Conservation (phyloP, 2,113 vertebrate genomes). For the Naja naja region DNA sequence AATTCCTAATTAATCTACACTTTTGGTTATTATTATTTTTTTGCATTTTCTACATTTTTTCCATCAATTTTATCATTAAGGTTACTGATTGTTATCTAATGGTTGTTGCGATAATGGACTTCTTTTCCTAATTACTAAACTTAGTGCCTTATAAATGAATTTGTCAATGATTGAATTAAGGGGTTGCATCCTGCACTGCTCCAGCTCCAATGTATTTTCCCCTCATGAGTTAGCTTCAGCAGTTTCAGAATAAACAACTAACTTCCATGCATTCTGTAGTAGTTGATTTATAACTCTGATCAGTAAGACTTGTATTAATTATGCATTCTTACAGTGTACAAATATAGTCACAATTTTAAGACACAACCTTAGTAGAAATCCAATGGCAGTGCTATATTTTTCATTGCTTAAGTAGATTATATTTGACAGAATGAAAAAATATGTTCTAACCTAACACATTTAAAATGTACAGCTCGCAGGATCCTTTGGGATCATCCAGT, state of each 20-base stretch:
- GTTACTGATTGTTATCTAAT: constrained; percentile 59
- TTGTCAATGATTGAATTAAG: constrained; percentile 58
- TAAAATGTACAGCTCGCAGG: neutral
- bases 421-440: neutral
- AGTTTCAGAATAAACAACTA: constrained; percentile 22
- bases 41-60: constrained; percentile 21
- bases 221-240: constrained; percentile 32
- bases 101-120: constrained; percentile 66
- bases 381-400: neutral
- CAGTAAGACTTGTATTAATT: neutral
- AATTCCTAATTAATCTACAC: neutral
- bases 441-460: neutral
- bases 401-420: neutral
- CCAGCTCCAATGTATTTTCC: neutral
- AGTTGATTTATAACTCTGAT: neutral
- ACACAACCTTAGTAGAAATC: neutral
- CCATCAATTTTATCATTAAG: constrained; percentile 54
- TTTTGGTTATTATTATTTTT: constrained; percentile 33
- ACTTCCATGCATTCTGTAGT: constrained; percentile 23
- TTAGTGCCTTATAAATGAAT: constrained; percentile 62
- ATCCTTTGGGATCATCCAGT: neutral
- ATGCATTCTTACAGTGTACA: neutral
- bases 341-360: neutral
- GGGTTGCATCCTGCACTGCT: constrained; percentile 34
- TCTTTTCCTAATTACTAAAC: constrained; percentile 64